Conservation (phyloP, 1,140 invertebrate species). For the Seison nebaliae region DNA sequence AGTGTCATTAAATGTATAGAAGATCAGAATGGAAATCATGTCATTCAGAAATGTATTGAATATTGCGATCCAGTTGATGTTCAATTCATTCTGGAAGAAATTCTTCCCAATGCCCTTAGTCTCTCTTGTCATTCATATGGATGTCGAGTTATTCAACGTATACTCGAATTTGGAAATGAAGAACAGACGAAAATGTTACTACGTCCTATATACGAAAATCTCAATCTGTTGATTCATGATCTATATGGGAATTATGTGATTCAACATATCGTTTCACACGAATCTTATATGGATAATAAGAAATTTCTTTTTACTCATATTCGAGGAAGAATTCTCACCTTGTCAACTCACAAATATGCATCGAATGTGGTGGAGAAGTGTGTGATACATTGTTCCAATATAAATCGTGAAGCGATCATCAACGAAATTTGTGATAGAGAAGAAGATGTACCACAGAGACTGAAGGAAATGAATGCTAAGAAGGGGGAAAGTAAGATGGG, state of each 20-base stretch:
- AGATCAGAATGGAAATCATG: conserved; percentile 94
- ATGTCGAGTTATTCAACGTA: conserved; percentile 90
- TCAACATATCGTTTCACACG: neutral
- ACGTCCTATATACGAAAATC: conserved; percentile 70
- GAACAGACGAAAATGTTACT: conserved; percentile 83
- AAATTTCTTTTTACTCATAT: conserved; percentile 43
- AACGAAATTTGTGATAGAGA: too few relatives aligned
- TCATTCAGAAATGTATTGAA: conserved; percentile 81
- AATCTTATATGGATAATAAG: neutral
- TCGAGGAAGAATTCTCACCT: conserved; percentile 63
- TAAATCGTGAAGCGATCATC: too few relatives aligned
- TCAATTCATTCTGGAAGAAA: conserved; percentile 90
- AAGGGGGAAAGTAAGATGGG: too few relatives aligned
- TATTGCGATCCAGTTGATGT: conserved; percentile 79
- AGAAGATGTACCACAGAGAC: too few relatives aligned
- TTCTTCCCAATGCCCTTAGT: conserved; percentile 71
- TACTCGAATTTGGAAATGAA: conserved; percentile 78
- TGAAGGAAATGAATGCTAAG: too few relatives aligned
- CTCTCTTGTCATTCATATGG: conserved; percentile 94
- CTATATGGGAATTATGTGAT: conserved; percentile 47
- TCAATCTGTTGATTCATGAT: conserved; percentile 82
- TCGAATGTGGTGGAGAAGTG: conserved; percentile 32
- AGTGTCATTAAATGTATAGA: conserved; percentile 96
- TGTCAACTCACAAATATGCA: conserved; percentile 97
- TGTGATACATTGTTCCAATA: conserved; percentile 25